These are phyloP conservation scores for Rhyzopertha dominica DNA, from an alignment of 1,140 invertebrate genomes.

Conservation along the genomic window DNA sequence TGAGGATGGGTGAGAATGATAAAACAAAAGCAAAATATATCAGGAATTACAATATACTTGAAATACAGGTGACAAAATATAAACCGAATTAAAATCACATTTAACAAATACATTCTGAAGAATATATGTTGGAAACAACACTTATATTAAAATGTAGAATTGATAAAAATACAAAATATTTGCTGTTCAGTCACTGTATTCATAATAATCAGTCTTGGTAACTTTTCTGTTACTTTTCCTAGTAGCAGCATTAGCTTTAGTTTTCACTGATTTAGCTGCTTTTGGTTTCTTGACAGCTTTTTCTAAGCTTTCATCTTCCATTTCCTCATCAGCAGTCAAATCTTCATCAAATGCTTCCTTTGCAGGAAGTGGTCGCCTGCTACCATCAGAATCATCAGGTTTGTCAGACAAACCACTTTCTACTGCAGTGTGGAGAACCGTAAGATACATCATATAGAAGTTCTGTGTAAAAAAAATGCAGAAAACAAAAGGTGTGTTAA, in stretches of 20 bases:
- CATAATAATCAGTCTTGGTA: slow-evolving; percentile 16
- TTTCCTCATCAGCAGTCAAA: slow-evolving; percentile 11
- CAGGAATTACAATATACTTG: too few relatives aligned
- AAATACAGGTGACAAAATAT: too few relatives aligned
- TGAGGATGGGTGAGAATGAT: too few relatives aligned
- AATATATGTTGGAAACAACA: slow-evolving; percentile 9
- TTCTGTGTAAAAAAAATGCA: slow-evolving; percentile 18
- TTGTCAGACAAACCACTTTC: slow-evolving; percentile 8
- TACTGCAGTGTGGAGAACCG: too few relatives aligned
- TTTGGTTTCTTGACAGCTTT: slow-evolving; percentile 5
- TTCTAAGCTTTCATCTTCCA: slow-evolving; percentile 15
- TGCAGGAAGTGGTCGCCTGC: slow-evolving; percentile 12
- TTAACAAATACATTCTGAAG: slow-evolving; percentile 14
- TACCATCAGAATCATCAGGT: slow-evolving; percentile 14
- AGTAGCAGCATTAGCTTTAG: not conserved
- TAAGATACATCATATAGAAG: too few relatives aligned
- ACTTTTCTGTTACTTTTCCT: slow-evolving; percentile 19
- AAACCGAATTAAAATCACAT: too few relatives aligned
- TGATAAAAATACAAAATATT: slow-evolving; percentile 5
- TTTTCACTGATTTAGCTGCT: slow-evolving; percentile 6
- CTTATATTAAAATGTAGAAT: slow-evolving; percentile 13
- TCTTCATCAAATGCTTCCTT: slow-evolving; percentile 2
- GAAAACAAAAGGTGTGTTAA: slow-evolving; percentile 14
- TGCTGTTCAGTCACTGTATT: slow-evolving; percentile 16
- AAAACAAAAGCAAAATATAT: too few relatives aligned